Percentiles rank a stretch among this genome's conserved stretches.
Conservation (phyloP, 2,888 invertebrate genomes). For the Philonicus albiceps region DNA sequence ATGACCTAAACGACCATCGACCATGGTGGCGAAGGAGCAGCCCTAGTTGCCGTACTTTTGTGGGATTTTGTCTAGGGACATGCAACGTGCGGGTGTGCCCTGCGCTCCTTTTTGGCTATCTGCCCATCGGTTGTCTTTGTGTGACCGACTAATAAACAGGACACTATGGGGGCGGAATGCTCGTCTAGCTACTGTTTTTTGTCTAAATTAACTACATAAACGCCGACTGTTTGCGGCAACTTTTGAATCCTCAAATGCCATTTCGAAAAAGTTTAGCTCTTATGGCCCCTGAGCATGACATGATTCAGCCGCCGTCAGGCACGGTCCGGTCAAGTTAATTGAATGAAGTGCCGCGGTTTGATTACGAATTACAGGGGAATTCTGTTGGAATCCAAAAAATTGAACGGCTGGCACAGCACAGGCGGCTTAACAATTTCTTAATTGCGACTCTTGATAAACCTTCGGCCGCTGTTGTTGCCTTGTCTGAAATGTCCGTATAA, state of each 20-base stretch:
- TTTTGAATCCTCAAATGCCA: not conserved
- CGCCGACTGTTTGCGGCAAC: not conserved
- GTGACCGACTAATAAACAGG: constrained; percentile 3
- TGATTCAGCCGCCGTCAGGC: not conserved
- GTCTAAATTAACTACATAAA: not conserved
- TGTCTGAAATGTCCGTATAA: not conserved
- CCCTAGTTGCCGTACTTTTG: not conserved
- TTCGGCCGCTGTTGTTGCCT: not conserved
- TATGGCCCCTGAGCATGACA: not conserved
- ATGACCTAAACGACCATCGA: not conserved
- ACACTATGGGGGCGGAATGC: not conserved
- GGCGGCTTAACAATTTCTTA: not conserved
- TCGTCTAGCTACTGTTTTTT: not conserved
- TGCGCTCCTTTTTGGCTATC: not conserved
- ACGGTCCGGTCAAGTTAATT: not conserved
- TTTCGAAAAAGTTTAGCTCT: not conserved
- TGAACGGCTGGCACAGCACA: not conserved
- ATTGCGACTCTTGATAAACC: not conserved
- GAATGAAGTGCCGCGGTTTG: constrained; percentile 2
- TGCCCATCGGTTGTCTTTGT: not conserved
- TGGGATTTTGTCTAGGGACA: not conserved
- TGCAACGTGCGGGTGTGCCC: not conserved
- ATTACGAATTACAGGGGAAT: not conserved
- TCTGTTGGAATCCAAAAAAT: not conserved
- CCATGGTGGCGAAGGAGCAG: not conserved